Base-by-base conservation (phyloP, 2,888 invertebrate genomes). In the Stenodema calcarata region DNA sequence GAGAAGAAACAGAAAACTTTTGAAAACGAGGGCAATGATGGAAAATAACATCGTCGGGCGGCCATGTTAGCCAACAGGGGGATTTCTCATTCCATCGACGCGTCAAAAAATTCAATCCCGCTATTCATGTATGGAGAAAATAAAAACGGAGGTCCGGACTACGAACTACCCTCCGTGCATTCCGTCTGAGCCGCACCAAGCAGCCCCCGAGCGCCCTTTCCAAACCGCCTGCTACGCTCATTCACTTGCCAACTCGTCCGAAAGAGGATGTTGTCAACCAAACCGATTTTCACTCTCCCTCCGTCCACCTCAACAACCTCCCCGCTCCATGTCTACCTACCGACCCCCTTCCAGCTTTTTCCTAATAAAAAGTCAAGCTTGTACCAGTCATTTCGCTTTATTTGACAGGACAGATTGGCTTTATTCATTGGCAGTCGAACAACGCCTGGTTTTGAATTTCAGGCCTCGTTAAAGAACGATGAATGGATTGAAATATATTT, bases 391-490 rank as follows among this genome's bases (percentile, higher is more conserved):
- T 80, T 80, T 82, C 62, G 82, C 41, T 82, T 82, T 62, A 82
- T 82, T 69, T 82, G 82, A 82, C 82, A 41, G 82, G 41, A 18
- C 69, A 82, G 82, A 82, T 82, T 69, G 62, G 82, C 82, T 82
- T 62, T 69, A 82, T 82, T 82, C 62, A 82, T 82, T 14, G 69
- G 62, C 41, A 18, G 30, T 69, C 69, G 82, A 69, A 69, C 82
- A 82, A 82, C 82, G 41, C 35, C 82, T 82, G 62, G 82, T 82
- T 82, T 69, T 54, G 82, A 69, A 80, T 69, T 62, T 69, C 82
- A 2, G 9, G n/a, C 54, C 80, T 30, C 12, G 80, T 80, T 69
- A 41, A 18, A 16, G 69, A 18, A 23, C 41, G 47, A 78, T 78
- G 78, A 78, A 78, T 78, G 78, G 78, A 73, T 18, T 82, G 69